Base-by-base conservation (phyloP, 2,797 vertebrate genomes). In the Tauraco hartlaubi region DNA sequence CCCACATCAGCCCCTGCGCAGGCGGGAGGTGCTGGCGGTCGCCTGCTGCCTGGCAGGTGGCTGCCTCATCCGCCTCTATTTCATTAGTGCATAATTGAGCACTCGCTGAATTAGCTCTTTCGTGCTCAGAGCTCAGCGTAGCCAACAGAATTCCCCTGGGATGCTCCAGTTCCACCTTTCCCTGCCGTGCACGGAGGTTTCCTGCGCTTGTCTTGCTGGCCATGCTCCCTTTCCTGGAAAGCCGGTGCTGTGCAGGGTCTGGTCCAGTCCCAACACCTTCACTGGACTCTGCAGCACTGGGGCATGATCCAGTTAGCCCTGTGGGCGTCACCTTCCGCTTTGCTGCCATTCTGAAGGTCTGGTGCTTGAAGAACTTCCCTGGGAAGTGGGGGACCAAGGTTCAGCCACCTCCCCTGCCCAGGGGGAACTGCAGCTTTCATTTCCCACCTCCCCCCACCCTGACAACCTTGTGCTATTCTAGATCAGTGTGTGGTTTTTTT, bases 381-480 rank as follows among this genome's bases (percentile, higher is more conserved):
- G 8, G 62, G 49, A 72, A 61, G 7, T 8, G 17, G 6, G 17
- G 19, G 23, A 20, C 41, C 44, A n/a, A 52, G 33, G 44, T 26
- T 66, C 62, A 75, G 54, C 22, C 66, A 11, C 44, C 73, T 67
- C 9, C 33, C 17, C 20, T 81, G 37, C 3, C 46, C 54, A 9
- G 7, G n/a, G n/a, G 28, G 58, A 92, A 14, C 37, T 33, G 23
- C 51, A 84, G 21, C 17, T 94, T 93, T 61, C 12, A 16, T 74
- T 92, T 73, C 29, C 35, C 15, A 7, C n/a, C 18, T 83, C 56
- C 14, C 12, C 23, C 6, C 0, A 6, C 15, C 29, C 39, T 0
- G 0, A n/a, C 1, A 0, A 64, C 6, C 51, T 81, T 0, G 0
- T n/a, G 54, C 31, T 83, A 0, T 77, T 88, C 66, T 64, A 46